These are phyloP conservation scores for Leistus spinibarbis DNA, from an alignment of 2,888 invertebrate species.

Conservation along the genomic window DNA sequence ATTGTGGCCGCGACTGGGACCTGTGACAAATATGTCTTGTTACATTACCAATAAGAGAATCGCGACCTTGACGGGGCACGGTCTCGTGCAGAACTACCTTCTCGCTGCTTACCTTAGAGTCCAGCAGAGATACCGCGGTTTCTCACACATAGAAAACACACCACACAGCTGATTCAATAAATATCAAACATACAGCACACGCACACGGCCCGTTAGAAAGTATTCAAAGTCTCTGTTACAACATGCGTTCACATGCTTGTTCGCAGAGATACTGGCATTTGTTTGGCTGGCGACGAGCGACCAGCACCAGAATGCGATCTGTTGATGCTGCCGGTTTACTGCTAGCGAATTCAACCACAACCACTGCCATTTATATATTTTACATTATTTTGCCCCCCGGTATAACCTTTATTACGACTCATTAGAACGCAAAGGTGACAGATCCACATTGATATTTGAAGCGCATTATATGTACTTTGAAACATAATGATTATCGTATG, in stretches of 20 bases:
- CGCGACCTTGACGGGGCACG: conserved; percentile 10
- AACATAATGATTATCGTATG: too few relatives aligned
- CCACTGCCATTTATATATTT: not conserved
- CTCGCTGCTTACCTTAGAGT: not conserved
- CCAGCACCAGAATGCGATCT: too few relatives aligned
- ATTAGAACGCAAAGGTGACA: not conserved
- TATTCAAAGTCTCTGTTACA: not conserved
- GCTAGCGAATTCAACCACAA: not conserved
- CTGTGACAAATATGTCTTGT: conserved; percentile 46
- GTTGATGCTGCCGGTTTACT: not conserved
- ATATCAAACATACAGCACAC: not conserved
- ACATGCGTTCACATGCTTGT: not conserved
- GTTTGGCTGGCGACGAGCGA: too few relatives aligned
- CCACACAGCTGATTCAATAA: not conserved
- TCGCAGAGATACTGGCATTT: not conserved
- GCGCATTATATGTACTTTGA: too few relatives aligned
- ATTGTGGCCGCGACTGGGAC: conserved; percentile 58
- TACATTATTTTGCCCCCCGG: not conserved
- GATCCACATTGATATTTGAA: too few relatives aligned
- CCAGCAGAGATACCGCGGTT: not conserved
- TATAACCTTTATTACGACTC: not conserved
- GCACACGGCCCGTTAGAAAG: not conserved
- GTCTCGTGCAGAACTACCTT: conserved; percentile 1
- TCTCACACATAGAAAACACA: not conserved
- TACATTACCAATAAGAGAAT: not conserved